phyloP scores from a whole-genome alignment of 2,888 invertebrate genomes.

The Trisateles emortualis region DNA sequence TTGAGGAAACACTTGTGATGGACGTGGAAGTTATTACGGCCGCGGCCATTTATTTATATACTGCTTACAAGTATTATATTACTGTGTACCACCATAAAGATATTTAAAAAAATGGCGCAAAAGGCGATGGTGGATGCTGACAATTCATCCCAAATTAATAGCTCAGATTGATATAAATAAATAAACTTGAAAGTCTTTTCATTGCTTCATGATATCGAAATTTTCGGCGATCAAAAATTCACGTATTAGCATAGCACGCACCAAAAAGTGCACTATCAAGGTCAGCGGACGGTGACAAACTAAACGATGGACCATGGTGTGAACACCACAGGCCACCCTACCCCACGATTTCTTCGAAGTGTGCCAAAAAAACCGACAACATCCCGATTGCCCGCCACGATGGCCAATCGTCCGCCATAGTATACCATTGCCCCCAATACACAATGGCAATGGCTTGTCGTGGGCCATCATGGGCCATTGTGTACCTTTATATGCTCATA shows the following conservation, averaged over 20 bases:
- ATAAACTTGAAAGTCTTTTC: constrained; percentile 28
- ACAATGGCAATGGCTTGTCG: too few species aligned
- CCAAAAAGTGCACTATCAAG: too few species aligned
- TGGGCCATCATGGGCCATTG: too few species aligned
- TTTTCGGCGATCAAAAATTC: constrained; percentile 17
- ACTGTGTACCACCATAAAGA: constrained; percentile 3
- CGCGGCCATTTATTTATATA: constrained; percentile 10
- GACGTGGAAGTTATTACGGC: too few species aligned
- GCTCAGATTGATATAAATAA: constrained; percentile 26
- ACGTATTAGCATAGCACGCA: too few species aligned
- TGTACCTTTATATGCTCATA: too few species aligned
- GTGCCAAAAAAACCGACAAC: too few species aligned
- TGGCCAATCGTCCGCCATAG: too few species aligned
- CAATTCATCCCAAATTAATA: constrained; percentile 30
- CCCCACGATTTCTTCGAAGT: constrained; percentile 21
- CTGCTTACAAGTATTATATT: constrained; percentile 10
- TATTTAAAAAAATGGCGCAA: constrained; percentile 1
- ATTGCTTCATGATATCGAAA: constrained; percentile 24
- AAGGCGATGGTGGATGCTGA: constrained; percentile 2
- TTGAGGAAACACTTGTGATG: background rate
- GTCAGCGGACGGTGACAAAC: too few species aligned
- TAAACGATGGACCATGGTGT: constrained; percentile 27
- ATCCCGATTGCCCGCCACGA: too few species aligned
- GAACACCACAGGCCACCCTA: constrained; percentile 28
- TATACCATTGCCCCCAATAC: too few species aligned